Conservation (phyloP, 2,797 vertebrate genomes). For the Micromesistius poutassou region DNA sequence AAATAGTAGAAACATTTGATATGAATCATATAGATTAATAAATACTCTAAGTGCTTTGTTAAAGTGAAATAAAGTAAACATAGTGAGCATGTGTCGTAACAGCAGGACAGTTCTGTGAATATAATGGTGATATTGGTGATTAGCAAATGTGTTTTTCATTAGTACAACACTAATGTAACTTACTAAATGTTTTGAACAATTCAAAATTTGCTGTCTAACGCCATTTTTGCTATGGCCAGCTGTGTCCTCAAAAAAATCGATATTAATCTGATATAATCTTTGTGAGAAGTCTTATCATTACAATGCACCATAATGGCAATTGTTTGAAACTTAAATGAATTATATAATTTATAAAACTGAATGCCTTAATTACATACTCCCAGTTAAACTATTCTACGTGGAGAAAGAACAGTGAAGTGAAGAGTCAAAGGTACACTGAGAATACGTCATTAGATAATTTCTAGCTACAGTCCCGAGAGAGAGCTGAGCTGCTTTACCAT, state of each 20-base stretch:
- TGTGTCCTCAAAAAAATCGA: constrained; percentile 1
- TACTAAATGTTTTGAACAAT: neutral
- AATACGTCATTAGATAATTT: too few species aligned
- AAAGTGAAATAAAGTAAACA: neutral
- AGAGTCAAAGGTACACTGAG: neutral
- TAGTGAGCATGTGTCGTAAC: neutral
- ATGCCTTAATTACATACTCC: neutral
- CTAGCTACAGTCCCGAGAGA: too few species aligned
- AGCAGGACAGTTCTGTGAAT: neutral
- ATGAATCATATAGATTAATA: constrained; percentile 68
- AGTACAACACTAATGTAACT: neutral
- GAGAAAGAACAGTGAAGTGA: neutral
- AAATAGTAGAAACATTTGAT: constrained; percentile 78
- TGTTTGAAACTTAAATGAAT: neutral
- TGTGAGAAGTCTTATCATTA: neutral
- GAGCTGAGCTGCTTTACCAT: neutral
- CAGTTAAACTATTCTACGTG: neutral
- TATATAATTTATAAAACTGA: neutral
- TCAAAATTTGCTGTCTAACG: neutral
- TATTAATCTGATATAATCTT: neutral
- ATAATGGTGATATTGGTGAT: constrained; percentile 1
- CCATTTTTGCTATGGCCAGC: neutral
- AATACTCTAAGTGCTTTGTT: constrained; percentile 89
- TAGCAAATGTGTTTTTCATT: neutral
- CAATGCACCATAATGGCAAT: neutral